Evolutionary conservation across 1,140 invertebrate species (phyloP).

Genomic region (Ceratosolen solmsi): DNA sequence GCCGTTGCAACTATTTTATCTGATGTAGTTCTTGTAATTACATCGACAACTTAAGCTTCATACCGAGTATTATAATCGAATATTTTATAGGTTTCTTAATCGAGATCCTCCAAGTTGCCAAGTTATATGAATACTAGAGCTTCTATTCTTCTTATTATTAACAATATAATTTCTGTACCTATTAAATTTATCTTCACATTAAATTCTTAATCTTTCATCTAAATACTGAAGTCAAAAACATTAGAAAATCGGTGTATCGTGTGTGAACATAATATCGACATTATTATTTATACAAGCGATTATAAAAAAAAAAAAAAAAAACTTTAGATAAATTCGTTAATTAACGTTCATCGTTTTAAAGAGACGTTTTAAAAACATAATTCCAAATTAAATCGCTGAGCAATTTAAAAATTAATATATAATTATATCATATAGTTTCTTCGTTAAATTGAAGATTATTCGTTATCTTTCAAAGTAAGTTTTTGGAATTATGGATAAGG

Average conservation of each 20-base stretch:
- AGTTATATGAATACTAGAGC: background rate
- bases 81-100: background rate
- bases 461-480: too few relatives aligned
- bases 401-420: too few relatives aligned
- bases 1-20: background rate
- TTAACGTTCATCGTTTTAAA: background rate
- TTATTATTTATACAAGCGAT: background rate
- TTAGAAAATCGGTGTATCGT: background rate
- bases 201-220: background rate
- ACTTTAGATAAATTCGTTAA: background rate
- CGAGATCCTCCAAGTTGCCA: background rate
- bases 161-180: too few relatives aligned
- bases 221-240: background rate
- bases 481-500: too few relatives aligned
- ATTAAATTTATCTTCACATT: background rate
- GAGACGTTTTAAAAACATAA: background rate
- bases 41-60: background rate
- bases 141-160: background rate
- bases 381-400: background rate
- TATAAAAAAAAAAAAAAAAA: too few relatives aligned
- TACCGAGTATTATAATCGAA: background rate
- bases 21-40: background rate
- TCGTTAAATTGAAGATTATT: too few relatives aligned
- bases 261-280: background rate
- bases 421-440: too few relatives aligned